Conservation (phyloP, 2,113 vertebrate species). For the Lates calcarifer region DNA sequence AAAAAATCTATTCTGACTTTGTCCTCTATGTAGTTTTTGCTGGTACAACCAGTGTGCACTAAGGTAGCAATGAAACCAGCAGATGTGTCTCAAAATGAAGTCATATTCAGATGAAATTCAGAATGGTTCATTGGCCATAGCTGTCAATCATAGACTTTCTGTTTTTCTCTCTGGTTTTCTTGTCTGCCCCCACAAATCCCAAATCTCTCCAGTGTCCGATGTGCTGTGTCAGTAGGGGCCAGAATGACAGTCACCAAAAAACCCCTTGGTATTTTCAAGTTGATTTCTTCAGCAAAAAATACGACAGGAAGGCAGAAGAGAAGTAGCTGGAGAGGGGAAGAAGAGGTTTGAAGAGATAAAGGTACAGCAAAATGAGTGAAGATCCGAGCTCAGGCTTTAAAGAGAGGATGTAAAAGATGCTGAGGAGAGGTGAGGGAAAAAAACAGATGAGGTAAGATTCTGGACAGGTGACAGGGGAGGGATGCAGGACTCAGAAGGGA, state of each 20-base stretch:
- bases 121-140: conserved; percentile 27
- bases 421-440: conserved; percentile 35
- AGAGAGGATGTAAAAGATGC: conserved; percentile 5
- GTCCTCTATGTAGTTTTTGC: background rate
- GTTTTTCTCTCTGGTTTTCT: conserved; percentile 15
- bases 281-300: conserved; percentile 67
- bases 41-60: background rate
- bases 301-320: conserved; percentile 38
- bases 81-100: background rate
- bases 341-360: conserved; percentile 30
- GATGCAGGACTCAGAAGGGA: conserved; percentile 77
- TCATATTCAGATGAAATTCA: conserved; percentile 18
- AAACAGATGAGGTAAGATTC: conserved; percentile 78
- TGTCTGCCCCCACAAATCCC: conserved; percentile 47
- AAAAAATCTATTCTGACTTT: background rate
- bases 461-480: conserved; percentile 77
- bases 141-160: conserved; percentile 32
- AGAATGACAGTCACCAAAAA: conserved; percentile 53
- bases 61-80: background rate
- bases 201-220: conserved; percentile 30
- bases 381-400: background rate
- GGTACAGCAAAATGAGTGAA: background rate
- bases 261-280: conserved; percentile 40
- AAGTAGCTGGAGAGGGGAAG: conserved; percentile 32
- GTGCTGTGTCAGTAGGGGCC: conserved; percentile 44